A percentile compares a stretch with the other conserved stretches of the same genome.
These are phyloP conservation scores for Neoniphon sammara DNA, from an alignment of 2,797 vertebrate genomes.

Conservation along the genomic window DNA sequence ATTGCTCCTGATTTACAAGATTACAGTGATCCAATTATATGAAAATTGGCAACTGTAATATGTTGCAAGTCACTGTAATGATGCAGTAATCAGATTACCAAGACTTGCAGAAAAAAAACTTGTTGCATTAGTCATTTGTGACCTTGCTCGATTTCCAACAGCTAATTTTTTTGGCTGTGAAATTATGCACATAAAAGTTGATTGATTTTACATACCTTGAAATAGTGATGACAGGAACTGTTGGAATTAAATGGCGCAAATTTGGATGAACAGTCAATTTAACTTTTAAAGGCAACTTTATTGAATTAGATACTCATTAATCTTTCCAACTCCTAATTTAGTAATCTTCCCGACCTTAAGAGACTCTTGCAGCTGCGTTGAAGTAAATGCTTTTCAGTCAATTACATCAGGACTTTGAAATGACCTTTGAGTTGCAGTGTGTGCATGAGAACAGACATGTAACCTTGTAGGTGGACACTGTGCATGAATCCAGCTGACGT, in stretches of 20 bases:
- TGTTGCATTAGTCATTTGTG: too few species aligned
- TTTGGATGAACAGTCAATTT: not conserved
- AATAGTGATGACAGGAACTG: too few species aligned
- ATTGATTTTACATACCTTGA: too few species aligned
- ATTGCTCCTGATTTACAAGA: not conserved
- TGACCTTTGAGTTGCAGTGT: constrained; percentile 23
- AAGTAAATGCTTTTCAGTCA: not conserved
- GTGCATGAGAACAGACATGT: not conserved
- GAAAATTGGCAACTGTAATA: constrained; percentile 11
- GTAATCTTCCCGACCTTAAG: not conserved
- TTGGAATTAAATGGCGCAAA: too few species aligned
- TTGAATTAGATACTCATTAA: not conserved
- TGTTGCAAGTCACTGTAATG: constrained; percentile 8
- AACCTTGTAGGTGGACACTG: not conserved
- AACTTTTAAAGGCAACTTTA: not conserved
- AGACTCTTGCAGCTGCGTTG: not conserved
- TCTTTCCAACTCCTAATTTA: not conserved
- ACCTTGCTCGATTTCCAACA: too few species aligned
- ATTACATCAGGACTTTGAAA: constrained; percentile 23
- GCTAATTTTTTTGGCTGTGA: too few species aligned
- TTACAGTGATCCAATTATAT: not conserved
- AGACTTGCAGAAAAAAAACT: not conserved
- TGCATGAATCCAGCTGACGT: constrained; percentile 4
- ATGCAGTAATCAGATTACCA: not conserved
- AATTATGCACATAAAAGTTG: not conserved